Conservation (phyloP, 2,888 invertebrate genomes). For the Osedax fenrisi region DNA sequence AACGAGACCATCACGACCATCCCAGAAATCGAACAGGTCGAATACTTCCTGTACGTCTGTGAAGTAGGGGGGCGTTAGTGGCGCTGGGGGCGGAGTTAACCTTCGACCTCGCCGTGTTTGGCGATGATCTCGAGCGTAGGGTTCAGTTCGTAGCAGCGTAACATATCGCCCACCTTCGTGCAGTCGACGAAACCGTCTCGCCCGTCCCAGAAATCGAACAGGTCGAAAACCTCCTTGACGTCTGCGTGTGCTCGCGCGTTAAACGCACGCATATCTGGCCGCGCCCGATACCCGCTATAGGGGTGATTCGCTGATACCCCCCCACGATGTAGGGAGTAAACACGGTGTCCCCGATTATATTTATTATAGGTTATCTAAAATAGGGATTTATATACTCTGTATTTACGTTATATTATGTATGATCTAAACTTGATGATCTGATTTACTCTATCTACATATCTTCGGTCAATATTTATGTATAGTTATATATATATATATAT, state of each 20-base stretch:
- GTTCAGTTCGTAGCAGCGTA: slow-evolving; percentile 39
- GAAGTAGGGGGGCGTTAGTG: slow-evolving; percentile 4
- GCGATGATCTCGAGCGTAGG: slow-evolving; percentile 36
- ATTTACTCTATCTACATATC: too few relatives aligned
- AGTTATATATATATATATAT: background rate
- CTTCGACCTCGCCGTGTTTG: slow-evolving; percentile 34
- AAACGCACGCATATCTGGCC: too few relatives aligned
- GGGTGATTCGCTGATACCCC: too few relatives aligned
- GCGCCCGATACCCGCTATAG: too few relatives aligned
- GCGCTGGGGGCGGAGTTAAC: background rate
- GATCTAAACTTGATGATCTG: too few relatives aligned
- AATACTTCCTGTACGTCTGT: slow-evolving; percentile 41
- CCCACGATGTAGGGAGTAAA: too few relatives aligned
- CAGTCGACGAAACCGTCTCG: slow-evolving; percentile 41
- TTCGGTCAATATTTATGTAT: background rate
- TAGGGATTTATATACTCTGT: too few relatives aligned
- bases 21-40: slow-evolving; percentile 42
- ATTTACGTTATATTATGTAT: too few relatives aligned
- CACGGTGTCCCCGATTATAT: too few relatives aligned
- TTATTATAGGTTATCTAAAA: too few relatives aligned
- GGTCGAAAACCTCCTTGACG: slow-evolving; percentile 41
- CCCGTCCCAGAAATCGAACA: slow-evolving; percentile 44
- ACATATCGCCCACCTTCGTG: slow-evolving; percentile 39
- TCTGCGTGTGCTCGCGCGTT: too few relatives aligned
- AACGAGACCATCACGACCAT: slow-evolving; percentile 41